These are phyloP conservation scores for Aselliscus stoliczkanus DNA, from an alignment of 2,797 vertebrate genomes.

Conservation along the genomic window DNA sequence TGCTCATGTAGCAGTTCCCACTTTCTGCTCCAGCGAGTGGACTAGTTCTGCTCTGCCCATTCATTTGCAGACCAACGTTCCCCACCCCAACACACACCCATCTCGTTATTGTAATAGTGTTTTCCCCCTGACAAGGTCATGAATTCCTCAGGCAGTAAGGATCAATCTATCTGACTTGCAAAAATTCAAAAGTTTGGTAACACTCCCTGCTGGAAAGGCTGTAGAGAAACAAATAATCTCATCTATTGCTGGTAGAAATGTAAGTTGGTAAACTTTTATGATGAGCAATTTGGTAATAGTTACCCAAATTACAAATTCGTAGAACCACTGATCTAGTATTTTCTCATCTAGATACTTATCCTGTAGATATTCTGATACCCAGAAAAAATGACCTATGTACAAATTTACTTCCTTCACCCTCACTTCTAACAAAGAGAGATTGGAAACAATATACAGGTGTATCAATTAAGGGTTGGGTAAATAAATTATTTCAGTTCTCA, in stretches of 20 bases:
- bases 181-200: not conserved
- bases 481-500: slow-evolving; percentile 32
- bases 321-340: not conserved
- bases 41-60: not conserved
- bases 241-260: not conserved
- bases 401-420: not conserved
- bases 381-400: not conserved
- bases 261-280: not conserved
- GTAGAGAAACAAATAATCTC: not conserved
- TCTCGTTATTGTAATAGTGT: not conserved
- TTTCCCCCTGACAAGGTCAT: not conserved
- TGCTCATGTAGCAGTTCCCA: not conserved
- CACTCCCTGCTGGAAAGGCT: not conserved
- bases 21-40: not conserved
- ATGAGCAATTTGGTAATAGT: not conserved
- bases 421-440: not conserved
- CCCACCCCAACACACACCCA: no score
- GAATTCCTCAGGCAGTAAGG: not conserved
- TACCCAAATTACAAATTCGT: slow-evolving; percentile 4
- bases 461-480: not conserved
- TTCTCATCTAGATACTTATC: not conserved
- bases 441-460: not conserved
- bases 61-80: not conserved
- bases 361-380: not conserved
- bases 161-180: not conserved